phyloP scores from a whole-genome alignment of 64 coral and sea anemone genomes.

The Pachyseris speciosa region DNA sequence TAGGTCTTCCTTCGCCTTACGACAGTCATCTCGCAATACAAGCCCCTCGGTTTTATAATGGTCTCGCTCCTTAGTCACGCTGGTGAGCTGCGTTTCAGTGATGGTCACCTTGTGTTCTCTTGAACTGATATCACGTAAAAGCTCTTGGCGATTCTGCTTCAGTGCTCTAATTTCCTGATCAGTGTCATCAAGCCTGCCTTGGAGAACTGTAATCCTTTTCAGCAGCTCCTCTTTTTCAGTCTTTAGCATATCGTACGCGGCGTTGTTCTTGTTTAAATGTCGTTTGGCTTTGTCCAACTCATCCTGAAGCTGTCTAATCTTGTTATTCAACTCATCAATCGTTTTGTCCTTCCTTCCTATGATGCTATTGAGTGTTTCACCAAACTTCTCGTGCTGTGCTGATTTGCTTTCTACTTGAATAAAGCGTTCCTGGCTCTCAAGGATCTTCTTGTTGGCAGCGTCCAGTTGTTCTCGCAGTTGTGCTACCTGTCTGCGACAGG shows the following conservation, averaged over 20 bases:
- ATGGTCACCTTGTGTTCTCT: constrained; percentile 83
- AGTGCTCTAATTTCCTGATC: constrained; percentile 58
- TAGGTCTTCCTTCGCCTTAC: constrained; percentile 85
- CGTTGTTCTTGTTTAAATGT: constrained; percentile 35
- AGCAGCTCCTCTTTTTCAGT: constrained; percentile 67
- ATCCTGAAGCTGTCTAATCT: constrained; percentile 61
- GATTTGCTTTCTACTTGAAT: constrained; percentile 86
- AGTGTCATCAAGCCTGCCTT: constrained; percentile 33
- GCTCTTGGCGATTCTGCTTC: constrained; percentile 66
- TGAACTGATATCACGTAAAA: constrained; percentile 58
- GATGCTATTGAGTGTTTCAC: constrained; percentile 70
- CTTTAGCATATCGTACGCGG: constrained; percentile 38
- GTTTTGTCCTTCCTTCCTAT: constrained; percentile 73
- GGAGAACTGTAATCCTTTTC: constrained; percentile 20
- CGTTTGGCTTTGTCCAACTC: constrained; percentile 77
- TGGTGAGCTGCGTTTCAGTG: constrained; percentile 64
- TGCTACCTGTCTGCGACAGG: constrained; percentile 50
- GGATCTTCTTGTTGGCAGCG: constrained; percentile 61
- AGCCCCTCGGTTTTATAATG: constrained; percentile 70
- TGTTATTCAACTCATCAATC: constrained; percentile 70
- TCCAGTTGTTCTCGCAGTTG: constrained; percentile 76
- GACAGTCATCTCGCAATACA: constrained; percentile 62
- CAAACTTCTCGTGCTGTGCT: constrained; percentile 76
- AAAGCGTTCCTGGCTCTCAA: constrained; percentile 71
- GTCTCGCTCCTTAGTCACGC: constrained; percentile 77